Conservation (phyloP, 2,888 invertebrate genomes). For the Syrista parreyssii region DNA sequence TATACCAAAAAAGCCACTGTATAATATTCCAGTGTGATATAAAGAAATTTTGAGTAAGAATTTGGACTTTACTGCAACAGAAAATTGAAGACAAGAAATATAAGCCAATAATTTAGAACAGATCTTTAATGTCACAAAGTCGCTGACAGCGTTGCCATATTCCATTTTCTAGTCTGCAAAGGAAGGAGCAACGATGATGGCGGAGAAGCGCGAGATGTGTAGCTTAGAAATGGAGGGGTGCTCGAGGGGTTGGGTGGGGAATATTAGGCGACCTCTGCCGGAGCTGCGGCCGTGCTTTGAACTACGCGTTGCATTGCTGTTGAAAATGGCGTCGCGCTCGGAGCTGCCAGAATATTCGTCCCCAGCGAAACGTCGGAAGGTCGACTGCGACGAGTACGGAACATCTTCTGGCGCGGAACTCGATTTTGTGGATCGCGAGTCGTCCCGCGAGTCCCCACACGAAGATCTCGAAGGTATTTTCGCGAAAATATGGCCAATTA, state of each 20-base stretch:
- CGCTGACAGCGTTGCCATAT: background rate
- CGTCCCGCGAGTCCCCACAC: conserved; percentile 38
- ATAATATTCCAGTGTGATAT: background rate
- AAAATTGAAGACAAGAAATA: background rate
- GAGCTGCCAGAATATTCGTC: conserved; percentile 64
- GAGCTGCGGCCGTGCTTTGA: conserved; percentile 36
- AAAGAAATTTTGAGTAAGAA: background rate
- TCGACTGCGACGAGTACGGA: conserved; percentile 52
- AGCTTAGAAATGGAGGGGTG: background rate
- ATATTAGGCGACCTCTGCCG: conserved; percentile 41
- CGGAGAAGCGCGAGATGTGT: background rate
- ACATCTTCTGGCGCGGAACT: conserved; percentile 40
- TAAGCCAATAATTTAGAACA: background rate
- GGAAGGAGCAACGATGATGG: background rate
- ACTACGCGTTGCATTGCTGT: conserved; percentile 57
- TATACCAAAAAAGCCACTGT: background rate
- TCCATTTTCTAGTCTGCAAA: background rate
- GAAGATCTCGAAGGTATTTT: conserved; percentile 61
- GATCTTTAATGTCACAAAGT: background rate
- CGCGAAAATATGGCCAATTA: conserved; percentile 48
- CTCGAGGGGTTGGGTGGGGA: background rate
- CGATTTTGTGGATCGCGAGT: conserved; percentile 47
- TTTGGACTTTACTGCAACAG: background rate
- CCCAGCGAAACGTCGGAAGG: conserved; percentile 62
- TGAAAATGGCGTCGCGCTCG: conserved; percentile 66